phyloP scores from a whole-genome alignment of 2,888 invertebrate genomes.

The Ophraella communa region DNA sequence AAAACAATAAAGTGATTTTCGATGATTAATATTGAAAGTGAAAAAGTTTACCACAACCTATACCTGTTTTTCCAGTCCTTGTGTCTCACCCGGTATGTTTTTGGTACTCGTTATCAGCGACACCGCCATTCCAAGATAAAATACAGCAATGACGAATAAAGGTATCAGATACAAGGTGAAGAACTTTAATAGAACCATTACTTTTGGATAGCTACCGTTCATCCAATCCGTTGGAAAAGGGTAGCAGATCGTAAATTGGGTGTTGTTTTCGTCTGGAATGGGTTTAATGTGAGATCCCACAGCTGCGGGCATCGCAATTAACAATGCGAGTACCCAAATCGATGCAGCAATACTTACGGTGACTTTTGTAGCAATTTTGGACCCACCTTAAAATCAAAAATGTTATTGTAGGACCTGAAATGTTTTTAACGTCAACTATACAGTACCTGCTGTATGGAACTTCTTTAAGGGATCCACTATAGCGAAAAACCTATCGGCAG shows the following conservation, averaged over 20 bases:
- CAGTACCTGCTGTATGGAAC: conserved; percentile 49
- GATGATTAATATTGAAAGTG: too few species aligned
- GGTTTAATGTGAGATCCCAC: conserved; percentile 62
- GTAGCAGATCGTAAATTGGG: conserved; percentile 56
- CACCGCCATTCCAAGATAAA: conserved; percentile 90
- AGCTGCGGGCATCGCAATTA: conserved; percentile 81
- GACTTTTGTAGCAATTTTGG: conserved; percentile 68
- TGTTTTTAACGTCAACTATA: too few species aligned
- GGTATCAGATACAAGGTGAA: conserved; percentile 86
- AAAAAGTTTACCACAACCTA: too few species aligned
- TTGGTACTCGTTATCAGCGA: conserved; percentile 82
- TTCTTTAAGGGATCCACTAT: conserved; percentile 83
- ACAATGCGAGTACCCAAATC: conserved; percentile 81
- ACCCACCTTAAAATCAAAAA: conserved; percentile 53
- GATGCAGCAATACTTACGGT: conserved; percentile 75
- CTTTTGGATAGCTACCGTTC: conserved; percentile 75
- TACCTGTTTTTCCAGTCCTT: conserved; percentile 70
- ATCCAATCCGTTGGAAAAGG: conserved; percentile 62
- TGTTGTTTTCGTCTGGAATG: conserved; percentile 42
- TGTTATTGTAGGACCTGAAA: not conserved
- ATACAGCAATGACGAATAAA: conserved; percentile 81
- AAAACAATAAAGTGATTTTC: too few species aligned
- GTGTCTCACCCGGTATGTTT: conserved; percentile 82
- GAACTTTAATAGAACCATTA: conserved; percentile 61
- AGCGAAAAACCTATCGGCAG: conserved; percentile 85